Evolutionary conservation across 2,113 vertebrate genomes (phyloP).

Genomic region (Acanthochromis polyacanthus): DNA sequence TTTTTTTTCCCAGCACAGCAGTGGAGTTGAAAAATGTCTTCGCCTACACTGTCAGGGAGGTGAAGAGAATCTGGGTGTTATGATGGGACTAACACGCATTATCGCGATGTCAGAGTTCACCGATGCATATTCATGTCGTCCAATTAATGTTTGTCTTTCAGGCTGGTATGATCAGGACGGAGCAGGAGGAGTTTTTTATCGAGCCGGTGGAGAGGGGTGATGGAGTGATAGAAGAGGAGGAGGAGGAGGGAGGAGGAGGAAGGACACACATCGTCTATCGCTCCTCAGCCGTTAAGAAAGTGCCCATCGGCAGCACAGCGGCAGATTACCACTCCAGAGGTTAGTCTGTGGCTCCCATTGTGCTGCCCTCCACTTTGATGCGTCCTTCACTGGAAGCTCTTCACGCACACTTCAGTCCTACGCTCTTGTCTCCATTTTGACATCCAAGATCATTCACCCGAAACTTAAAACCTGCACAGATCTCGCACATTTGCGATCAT

Average conservation of each 20-base stretch:
- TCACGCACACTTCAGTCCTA: conserved; percentile 9
- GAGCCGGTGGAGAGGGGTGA: conserved; percentile 91
- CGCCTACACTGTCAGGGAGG: conserved; percentile 14
- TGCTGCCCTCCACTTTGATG: neutral
- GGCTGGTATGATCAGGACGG: conserved; percentile 97
- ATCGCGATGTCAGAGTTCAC: conserved; percentile 51
- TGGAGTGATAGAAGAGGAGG: conserved; percentile 79
- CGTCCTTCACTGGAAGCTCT: conserved; percentile 22
- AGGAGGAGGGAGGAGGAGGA: conserved; percentile 84
- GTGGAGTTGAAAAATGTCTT: conserved; percentile 5
- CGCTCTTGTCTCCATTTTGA: neutral
- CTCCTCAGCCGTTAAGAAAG: conserved; percentile 87
- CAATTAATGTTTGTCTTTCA: conserved; percentile 75
- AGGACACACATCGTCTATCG: conserved; percentile 94
- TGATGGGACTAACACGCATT: conserved; percentile 21
- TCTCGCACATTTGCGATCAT: neutral
- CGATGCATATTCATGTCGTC: conserved; percentile 33
- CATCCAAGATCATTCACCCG: neutral
- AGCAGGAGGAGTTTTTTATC: conserved; percentile 98
- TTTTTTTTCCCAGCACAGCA: conserved; percentile 18
- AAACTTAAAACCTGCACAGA: neutral
- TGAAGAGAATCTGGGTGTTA: neutral
- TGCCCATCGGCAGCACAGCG: conserved; percentile 53
- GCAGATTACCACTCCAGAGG: conserved; percentile 87
- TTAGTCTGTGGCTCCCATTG: conserved; percentile 80